Base-by-base conservation (phyloP, 2,888 invertebrate species). In the Heliconius cydno region DNA sequence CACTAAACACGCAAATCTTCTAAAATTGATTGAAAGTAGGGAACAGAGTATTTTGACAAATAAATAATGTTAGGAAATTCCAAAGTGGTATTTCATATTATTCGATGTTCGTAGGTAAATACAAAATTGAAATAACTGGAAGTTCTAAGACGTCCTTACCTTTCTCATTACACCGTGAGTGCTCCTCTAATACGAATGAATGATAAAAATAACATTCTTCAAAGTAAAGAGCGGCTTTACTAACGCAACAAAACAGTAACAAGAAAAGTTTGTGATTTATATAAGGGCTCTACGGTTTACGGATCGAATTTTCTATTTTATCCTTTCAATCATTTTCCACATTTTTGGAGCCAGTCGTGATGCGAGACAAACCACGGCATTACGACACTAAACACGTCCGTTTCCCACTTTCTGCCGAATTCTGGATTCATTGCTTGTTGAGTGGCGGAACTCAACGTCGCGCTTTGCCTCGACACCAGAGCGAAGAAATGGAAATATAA, bases 211-310 rank as follows among this genome's bases (percentile, higher is more conserved):
- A 73, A 60, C 34, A 73, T 79, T 79, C 74, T 68, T 72, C 66
- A 34, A 79, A 75, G 70, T 73, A 70, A 70, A 74, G 75, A 63
- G 34, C 57, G 60, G 60, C 30, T 76, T 70, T 60, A 19, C 66
- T 22, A 81, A 79, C 77, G 46, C 68, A 68, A 77, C 52, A 70
- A 71, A 74, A 77, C 70, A 74, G 77, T 79, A 81, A 81, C 79
- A 81, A 81, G 81, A 81, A 81, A 81, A 81, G 60, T 81, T 79
- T 70, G 22, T 70, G 79, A 81, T 79, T 79, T 81, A 79, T 81
- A 63, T 71, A 68, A 68, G 74, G 75, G 70, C 68, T 57, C 63
- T 68, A 81, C 76, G 79, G 60, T 68, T 77, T 77, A 77, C 34
- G 65, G 72, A 68, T 74, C 28, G 74, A 57, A 60, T 28, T 30